Base-by-base conservation (phyloP, 2,797 vertebrate species). In the Enteromius afrohamiltoni region DNA sequence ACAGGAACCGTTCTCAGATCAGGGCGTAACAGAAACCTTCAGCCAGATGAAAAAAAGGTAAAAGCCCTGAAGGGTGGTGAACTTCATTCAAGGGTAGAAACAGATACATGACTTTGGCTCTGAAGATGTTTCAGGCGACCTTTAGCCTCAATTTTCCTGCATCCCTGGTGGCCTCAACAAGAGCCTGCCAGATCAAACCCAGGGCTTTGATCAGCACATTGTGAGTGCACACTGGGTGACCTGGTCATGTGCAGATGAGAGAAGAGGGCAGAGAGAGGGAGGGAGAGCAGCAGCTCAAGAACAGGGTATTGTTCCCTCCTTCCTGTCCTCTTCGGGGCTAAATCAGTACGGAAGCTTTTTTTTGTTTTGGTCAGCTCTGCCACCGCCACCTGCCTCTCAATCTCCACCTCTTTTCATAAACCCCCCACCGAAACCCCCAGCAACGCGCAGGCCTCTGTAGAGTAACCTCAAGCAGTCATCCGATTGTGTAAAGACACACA, bases 241-340 rank as follows among this genome's bases (percentile, higher is more conserved):
- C 77, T 83, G 80, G 75, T 87, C 75, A 68, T 62, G 82, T 86
- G 87, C 64, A 87, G 84, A 84, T 84, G 83, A 86, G 73, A 73
- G 70, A 37, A 80, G 79, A 79, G 75, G 65, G 77, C 78, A 69
- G 79, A 67, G 80, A 62, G 69, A 79, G 84, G 80, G 87, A 88
- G 88, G 87, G 89, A 88, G 86, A 86, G 37, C 11, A 34, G 81
- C 70, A 89, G 89, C 90, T 91, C 87, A 90, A 94, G 92, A 91
- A 90, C 87, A 74, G 88, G 91, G 92, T 91, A 93, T 94, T 94
- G 93, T 94, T 92, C 87, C 84, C 58, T 90, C 91, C 91, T 94
- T 95, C 93, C 94, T 95, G 93, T 91, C 93, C 91, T 91, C 89
- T 89, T 65, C 90, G 82, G 82, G 85, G 88, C 49, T 79, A 55